Evolutionary conservation across 30 jellyfish, hydroid and myxozoan genomes (phyloP), one percentile per base, ranked within the genome.

Genomic region (Aurelia sp.): DNA sequence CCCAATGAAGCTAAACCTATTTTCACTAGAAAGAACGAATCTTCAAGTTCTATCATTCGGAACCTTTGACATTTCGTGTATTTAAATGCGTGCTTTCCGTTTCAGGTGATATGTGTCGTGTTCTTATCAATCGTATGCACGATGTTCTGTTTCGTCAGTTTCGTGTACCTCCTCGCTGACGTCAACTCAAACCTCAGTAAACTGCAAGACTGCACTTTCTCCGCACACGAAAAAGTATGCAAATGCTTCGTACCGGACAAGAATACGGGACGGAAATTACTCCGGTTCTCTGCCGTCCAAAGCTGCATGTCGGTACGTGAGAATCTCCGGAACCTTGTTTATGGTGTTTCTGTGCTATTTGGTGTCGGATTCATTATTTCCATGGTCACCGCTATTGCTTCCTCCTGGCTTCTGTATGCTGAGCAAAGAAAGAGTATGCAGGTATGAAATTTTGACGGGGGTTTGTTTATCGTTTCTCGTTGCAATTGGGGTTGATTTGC

Each of bases 321-420:
- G 80, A 84, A 79, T 51, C 84, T 93, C 16, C 87, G 96, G 15
- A 87, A 82, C 65, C 91, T 93, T 18, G 98, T 88, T 7, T 82
- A 82, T 57, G 98, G 98, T 0, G 97, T 93, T 33, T 76, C 96
- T 58, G 96, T 88, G 8, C 81, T 93, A 78, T 93, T 93, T 58
- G 98, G 96, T 18, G 88, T 93, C 16, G 98, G 98, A 3, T 93
- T 88, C 61, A 60, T 84, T n/a, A 87, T 93, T 9, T 93, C 98
- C 31, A 58, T 83, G 74, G 69, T 89, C n/a, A 76, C 98, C 12
- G 97, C 92, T 1, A 58, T 83, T 13, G 90, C 96, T 8, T 74
- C 98, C 44, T 88, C 88, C 68, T 87, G 85, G 82, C 85, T 93
- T 74, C 87, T 93, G 78, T 88, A 72, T 57, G 85, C 88, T 6